A percentile compares a stretch with the other conserved stretches of the same genome.
Evolutionary conservation across 2,888 invertebrate species (phyloP).

Genomic region (Drosophila demipolita): DNA sequence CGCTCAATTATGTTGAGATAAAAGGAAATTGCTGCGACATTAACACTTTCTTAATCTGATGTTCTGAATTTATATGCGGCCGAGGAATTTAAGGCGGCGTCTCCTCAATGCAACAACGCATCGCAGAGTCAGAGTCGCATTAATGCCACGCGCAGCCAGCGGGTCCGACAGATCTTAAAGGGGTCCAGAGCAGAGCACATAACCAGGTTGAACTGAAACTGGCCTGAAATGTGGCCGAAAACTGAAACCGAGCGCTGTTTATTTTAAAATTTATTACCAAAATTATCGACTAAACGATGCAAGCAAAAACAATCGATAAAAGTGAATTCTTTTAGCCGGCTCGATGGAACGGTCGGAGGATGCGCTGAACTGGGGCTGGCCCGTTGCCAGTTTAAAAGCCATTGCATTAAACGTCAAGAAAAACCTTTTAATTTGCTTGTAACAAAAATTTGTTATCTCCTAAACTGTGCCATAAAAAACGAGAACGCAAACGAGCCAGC

Average conservation of each 20-base stretch:
- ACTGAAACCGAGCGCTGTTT: constrained; percentile 65
- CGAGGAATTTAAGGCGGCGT: constrained; percentile 76
- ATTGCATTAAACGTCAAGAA: constrained; percentile 76
- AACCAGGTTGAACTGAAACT: constrained; percentile 11
- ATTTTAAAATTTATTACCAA: constrained; percentile 82
- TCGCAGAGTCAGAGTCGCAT: constrained; percentile 19
- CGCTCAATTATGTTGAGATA: constrained; percentile 84
- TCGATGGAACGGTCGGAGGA: constrained; percentile 12
- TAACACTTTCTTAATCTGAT: constrained; percentile 81
- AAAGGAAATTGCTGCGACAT: constrained; percentile 81
- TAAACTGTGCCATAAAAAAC: constrained; percentile 83
- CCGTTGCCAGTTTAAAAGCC: constrained; percentile 66
- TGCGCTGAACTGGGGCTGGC: constrained; percentile 22
- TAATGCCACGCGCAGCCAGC: constrained; percentile 50
- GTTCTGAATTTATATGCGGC: constrained; percentile 79
- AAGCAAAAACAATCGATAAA: constrained; percentile 83
- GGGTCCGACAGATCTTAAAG: constrained; percentile 30
- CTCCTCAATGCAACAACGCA: constrained; percentile 38
- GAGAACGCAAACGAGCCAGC: constrained; percentile 64
- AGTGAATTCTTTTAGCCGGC: constrained; percentile 72
- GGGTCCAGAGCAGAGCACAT: constrained; percentile 31
- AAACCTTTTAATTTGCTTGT: constrained; percentile 84
- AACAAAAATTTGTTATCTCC: constrained; percentile 83
- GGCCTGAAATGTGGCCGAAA: constrained; percentile 36
- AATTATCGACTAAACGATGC: constrained; percentile 83